These are phyloP conservation scores for Thereva unica DNA, from an alignment of 2,888 invertebrate species.

Conservation along the genomic window DNA sequence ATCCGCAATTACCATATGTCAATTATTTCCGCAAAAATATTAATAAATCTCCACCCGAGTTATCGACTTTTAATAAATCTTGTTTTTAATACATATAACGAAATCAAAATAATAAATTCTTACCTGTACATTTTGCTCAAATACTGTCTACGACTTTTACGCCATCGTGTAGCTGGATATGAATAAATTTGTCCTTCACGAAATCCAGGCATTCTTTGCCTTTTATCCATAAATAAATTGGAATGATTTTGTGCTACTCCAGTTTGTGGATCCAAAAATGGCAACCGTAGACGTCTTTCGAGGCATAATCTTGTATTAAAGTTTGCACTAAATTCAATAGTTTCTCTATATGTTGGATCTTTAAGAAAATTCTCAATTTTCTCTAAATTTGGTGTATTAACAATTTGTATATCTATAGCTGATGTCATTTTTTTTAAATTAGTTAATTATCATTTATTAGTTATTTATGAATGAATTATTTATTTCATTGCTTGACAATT, in stretches of 20 bases:
- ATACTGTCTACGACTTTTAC: constrained; percentile 86
- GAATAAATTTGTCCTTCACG: constrained; percentile 89
- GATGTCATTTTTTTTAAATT: constrained; percentile 55
- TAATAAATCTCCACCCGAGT: too few species aligned
- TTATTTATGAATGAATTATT: constrained; percentile 27
- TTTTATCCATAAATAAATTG: constrained; percentile 82
- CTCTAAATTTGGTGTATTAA: constrained; percentile 69
- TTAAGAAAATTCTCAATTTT: constrained; percentile 82
- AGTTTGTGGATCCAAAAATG: constrained; percentile 96
- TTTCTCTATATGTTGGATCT: constrained; percentile 87
- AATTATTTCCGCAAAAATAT: too few species aligned
- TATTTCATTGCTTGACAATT: constrained; percentile 8
- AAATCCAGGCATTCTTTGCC: constrained; percentile 88
- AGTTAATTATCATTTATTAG: constrained; percentile 13
- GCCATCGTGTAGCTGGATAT: constrained; percentile 90
- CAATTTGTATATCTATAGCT: constrained; percentile 69
- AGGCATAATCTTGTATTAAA: constrained; percentile 91
- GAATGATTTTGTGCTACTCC: constrained; percentile 96
- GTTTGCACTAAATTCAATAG: constrained; percentile 90
- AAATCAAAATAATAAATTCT: constrained; percentile 36
- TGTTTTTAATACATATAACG: background rate
- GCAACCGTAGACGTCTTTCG: constrained; percentile 88
- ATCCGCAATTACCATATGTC: too few species aligned
- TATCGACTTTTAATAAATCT: too few species aligned
- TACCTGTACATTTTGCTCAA: constrained; percentile 61